These are phyloP conservation scores for Pseudobourletiella spinata DNA, from an alignment of 1,140 invertebrate species.

Conservation along the genomic window DNA sequence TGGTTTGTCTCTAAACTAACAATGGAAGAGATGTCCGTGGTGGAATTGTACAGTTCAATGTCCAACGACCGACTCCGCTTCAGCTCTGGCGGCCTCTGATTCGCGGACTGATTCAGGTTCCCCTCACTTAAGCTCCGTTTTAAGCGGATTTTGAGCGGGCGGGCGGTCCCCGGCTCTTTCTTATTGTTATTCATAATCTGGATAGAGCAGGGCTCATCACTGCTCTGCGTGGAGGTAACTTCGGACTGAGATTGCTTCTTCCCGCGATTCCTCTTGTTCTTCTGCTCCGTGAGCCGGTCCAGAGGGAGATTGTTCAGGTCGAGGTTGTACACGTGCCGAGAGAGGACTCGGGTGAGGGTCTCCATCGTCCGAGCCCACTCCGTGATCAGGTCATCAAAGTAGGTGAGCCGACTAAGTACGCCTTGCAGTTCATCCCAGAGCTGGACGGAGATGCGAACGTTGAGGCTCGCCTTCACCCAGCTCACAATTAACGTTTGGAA, in stretches of 20 bases:
- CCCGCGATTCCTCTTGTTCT: slow-evolving; percentile 56
- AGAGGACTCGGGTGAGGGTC: slow-evolving; percentile 82
- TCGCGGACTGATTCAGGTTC: neutral
- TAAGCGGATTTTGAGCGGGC: slow-evolving; percentile 4
- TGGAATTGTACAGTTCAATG: neutral
- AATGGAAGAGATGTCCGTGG: slow-evolving; percentile 20
- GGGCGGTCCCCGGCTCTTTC: neutral
- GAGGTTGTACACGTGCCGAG: slow-evolving; percentile 83
- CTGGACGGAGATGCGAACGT: slow-evolving; percentile 75
- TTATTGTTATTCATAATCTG: too few relatives aligned
- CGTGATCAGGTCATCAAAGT: slow-evolving; percentile 89
- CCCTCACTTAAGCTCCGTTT: slow-evolving; percentile 34
- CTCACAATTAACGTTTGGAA: slow-evolving; percentile 92
- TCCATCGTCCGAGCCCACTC: slow-evolving; percentile 99
- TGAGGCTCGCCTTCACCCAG: slow-evolving; percentile 95
- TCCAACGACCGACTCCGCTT: neutral
- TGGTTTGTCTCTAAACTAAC: slow-evolving; percentile 26
- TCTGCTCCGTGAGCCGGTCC: slow-evolving; percentile 73
- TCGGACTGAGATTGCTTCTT: neutral
- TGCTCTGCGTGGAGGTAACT: neutral
- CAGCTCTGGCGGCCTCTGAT: neutral
- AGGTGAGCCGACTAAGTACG: slow-evolving; percentile 76
- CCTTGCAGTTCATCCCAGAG: slow-evolving; percentile 91
- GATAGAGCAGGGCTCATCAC: neutral
- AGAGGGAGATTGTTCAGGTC: slow-evolving; percentile 82